phyloP scores from a whole-genome alignment of 2,888 invertebrate species.

The Dendrolimus pini region DNA sequence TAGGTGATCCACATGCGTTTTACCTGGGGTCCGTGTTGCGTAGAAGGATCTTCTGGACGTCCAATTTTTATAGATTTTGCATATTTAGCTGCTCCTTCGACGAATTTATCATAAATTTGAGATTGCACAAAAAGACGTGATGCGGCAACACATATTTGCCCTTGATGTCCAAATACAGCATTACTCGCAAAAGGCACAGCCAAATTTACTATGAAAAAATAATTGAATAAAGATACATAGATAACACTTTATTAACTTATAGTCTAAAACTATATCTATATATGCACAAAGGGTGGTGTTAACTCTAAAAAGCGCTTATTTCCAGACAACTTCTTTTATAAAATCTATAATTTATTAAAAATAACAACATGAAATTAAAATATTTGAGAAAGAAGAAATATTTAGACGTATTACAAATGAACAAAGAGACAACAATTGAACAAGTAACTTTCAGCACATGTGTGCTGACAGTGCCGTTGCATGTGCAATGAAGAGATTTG shows the following conservation, averaged over 20 bases:
- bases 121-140: slow-evolving; percentile 50
- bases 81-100: slow-evolving; percentile 80
- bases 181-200: slow-evolving; percentile 36
- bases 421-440: no score
- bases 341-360: no score
- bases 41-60: slow-evolving; percentile 23
- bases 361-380: no score
- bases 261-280: no score
- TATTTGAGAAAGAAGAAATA: no score
- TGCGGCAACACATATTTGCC: slow-evolving; percentile 46
- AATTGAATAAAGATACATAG: background rate
- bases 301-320: no score
- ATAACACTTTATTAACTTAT: background rate
- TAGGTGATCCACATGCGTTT: background rate
- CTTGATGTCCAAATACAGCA: slow-evolving; percentile 40
- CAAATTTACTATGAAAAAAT: slow-evolving; percentile 26
- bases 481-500: no score
- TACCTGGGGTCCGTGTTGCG: slow-evolving; percentile 40
- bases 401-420: no score
- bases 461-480: no score
- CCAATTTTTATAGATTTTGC: slow-evolving; percentile 84
- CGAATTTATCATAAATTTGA: slow-evolving; percentile 87
- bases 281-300: no score
- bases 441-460: no score
- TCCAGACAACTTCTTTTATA: no score